Conservation (phyloP, 1,140 invertebrate species). For the Bombyx mandarina region DNA sequence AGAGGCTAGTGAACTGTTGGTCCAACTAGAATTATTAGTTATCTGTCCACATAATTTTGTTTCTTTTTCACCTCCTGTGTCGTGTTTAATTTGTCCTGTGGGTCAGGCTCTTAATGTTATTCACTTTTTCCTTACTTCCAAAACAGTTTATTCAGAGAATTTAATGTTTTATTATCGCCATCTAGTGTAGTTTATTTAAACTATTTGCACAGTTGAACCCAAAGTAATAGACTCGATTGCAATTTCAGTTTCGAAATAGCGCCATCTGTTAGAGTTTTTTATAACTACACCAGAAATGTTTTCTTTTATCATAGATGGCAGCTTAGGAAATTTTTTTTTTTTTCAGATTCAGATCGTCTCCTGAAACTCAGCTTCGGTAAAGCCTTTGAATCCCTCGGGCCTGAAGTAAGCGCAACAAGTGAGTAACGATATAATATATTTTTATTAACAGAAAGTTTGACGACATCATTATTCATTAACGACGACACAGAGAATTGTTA, state of each 20-base stretch:
- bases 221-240: too few relatives aligned
- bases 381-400: constrained; percentile 58
- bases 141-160: too few relatives aligned
- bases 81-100: too few relatives aligned
- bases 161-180: not conserved
- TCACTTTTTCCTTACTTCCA: too few relatives aligned
- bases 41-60: too few relatives aligned
- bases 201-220: not conserved
- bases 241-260: not conserved
- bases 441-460: too few relatives aligned
- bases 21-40: too few relatives aligned
- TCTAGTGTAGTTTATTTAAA: not conserved
- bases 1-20: too few relatives aligned
- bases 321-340: constrained; percentile 12
- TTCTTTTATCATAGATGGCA: not conserved
- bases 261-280: not conserved
- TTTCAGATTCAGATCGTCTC: constrained; percentile 58
- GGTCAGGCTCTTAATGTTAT: too few relatives aligned
- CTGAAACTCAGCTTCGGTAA: constrained; percentile 60
- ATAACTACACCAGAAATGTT: not conserved
- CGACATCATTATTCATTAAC: too few relatives aligned
- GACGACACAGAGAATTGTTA: too few relatives aligned
- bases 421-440: constrained; percentile 22
- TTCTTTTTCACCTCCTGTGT: too few relatives aligned
- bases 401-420: constrained; percentile 66